A percentile compares a stretch with the other conserved stretches of the same genome.
These are phyloP conservation scores for Lycia hirtaria DNA, from an alignment of 2,888 invertebrate species.

Conservation along the genomic window DNA sequence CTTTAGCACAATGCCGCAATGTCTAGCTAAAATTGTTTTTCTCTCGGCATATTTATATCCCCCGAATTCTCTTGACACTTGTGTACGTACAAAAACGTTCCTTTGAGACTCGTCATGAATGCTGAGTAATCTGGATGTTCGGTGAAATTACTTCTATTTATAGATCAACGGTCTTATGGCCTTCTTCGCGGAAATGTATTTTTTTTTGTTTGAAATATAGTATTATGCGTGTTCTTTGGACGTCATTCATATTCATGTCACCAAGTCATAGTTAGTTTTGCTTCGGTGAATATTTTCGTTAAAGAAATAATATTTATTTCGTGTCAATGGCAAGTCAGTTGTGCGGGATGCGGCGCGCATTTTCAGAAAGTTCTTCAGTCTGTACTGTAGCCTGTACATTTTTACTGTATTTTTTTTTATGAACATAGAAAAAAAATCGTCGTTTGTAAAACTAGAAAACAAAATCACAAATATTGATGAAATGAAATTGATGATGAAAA, in stretches of 20 bases:
- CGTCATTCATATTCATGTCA: not conserved
- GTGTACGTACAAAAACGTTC: constrained; percentile 12
- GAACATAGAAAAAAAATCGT: too few species aligned
- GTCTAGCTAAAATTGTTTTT: constrained; percentile 24
- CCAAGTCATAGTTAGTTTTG: not conserved
- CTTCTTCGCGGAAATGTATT: constrained; percentile 4
- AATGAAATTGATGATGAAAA: too few species aligned
- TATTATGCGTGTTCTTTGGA: not conserved
- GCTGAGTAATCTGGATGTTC: constrained; percentile 22
- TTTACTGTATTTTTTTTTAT: too few species aligned
- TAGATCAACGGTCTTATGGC: constrained; percentile 4
- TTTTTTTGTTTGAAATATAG: not conserved
- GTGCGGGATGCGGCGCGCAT: too few species aligned
- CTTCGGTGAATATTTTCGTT: too few species aligned
- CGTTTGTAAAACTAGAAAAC: too few species aligned
- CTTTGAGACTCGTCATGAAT: constrained; percentile 19
- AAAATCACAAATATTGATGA: too few species aligned
- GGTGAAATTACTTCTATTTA: constrained; percentile 12
- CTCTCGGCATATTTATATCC: constrained; percentile 27
- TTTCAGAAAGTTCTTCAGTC: too few species aligned
- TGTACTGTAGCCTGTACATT: too few species aligned
- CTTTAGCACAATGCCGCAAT: constrained; percentile 19
- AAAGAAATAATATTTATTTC: too few species aligned
- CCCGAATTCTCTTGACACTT: constrained; percentile 20
- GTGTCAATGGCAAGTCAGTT: too few species aligned